These are phyloP conservation scores for Apus apus DNA, from an alignment of 2,113 vertebrate species.

Conservation along the genomic window DNA sequence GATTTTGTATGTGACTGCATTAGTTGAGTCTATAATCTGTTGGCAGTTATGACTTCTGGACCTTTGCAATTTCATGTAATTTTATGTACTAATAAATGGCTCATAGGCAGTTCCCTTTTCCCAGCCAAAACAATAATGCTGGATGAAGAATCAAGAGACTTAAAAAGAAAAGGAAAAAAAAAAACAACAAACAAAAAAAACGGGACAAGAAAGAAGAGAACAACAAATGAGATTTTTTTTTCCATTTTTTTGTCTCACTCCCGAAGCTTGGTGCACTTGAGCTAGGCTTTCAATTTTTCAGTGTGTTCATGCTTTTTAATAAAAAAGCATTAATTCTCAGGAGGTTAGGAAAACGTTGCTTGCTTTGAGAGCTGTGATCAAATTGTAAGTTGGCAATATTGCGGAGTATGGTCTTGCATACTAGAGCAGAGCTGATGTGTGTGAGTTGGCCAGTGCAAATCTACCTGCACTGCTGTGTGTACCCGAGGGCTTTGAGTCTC, in stretches of 20 bases:
- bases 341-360: not conserved
- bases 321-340: not conserved
- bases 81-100: constrained; percentile 38
- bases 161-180: not conserved
- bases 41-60: not conserved
- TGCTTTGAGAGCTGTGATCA: not conserved
- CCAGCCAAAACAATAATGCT: not conserved
- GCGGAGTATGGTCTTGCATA: not conserved
- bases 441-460: not conserved
- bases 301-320: not conserved
- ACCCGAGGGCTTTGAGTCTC: not conserved
- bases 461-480: not conserved
- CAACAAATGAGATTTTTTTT: not conserved
- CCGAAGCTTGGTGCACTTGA: not conserved
- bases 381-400: fast-evolving
- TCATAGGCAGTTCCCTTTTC: constrained; percentile 2
- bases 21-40: constrained; percentile 1
- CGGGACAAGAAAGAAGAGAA: too few species aligned
- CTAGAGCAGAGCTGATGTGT: not conserved
- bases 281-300: not conserved
- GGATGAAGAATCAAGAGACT: not conserved
- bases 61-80: constrained; percentile 43
- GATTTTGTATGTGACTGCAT: not conserved
- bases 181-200: not conserved
- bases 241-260: not conserved